Evolutionary conservation across 2,888 invertebrate species (phyloP).

Genomic region (Trissolcus japonicus): DNA sequence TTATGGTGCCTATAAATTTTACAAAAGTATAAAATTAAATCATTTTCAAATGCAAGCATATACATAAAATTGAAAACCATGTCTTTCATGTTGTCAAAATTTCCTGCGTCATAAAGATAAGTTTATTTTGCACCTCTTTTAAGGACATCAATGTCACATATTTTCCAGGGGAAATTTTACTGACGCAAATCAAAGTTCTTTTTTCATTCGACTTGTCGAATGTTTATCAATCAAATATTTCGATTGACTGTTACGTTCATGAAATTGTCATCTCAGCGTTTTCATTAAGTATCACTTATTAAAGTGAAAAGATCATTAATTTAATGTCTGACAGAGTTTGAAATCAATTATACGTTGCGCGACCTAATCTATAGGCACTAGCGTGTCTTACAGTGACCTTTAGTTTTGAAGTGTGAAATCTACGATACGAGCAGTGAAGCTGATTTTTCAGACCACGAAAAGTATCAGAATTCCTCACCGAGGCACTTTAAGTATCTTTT

Average conservation of each 20-base stretch:
- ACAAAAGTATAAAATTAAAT: no score
- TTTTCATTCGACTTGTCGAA: neutral
- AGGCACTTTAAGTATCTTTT: conserved; percentile 13
- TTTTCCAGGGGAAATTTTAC: conserved; percentile 4
- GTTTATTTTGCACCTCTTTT: neutral
- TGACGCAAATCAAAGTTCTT: conserved; percentile 1
- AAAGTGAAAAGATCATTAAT: conserved; percentile 35
- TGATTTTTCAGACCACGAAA: conserved; percentile 30
- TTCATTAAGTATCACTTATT: conserved; percentile 48
- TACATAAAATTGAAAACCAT: no score
- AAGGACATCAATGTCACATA: no score
- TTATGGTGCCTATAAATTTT: no score
- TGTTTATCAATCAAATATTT: conserved; percentile 13
- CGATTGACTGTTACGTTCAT: conserved; percentile 26
- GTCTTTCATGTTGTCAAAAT: neutral
- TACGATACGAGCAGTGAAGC: conserved; percentile 36
- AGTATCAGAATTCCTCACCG: no score
- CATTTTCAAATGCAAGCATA: no score
- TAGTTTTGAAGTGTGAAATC: conserved; percentile 49
- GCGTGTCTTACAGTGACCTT: conserved; percentile 38
- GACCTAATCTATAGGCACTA: conserved; percentile 29
- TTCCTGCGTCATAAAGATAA: neutral
- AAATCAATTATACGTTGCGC: conserved; percentile 49
- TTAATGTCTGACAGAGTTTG: conserved; percentile 41
- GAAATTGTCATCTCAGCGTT: conserved; percentile 37